Base-by-base conservation (phyloP, 2,797 vertebrate genomes). In the Poeciliopsis turneri region DNA sequence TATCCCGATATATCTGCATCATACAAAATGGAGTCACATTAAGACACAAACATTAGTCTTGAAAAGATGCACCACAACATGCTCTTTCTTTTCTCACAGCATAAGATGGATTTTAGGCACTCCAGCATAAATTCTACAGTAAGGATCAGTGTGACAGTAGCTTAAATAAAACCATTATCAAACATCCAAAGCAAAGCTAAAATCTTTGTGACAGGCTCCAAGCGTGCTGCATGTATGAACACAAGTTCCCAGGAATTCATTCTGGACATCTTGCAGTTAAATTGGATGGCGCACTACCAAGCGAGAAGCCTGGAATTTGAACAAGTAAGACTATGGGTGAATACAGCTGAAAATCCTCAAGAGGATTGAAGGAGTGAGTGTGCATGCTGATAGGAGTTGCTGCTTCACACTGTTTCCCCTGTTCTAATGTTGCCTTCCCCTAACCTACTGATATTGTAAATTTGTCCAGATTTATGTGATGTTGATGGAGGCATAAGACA, bases 341-440 rank as follows among this genome's bases (percentile, higher is more conserved):
- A 66, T 41, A 68, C 57, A 51, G 59, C 47, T 79, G 57, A 36
- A 59, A 61, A 47, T 72, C 30, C 69, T 78, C 77, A 16, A 10
- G 76, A 77, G 76, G 36, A 55, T 77, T 77, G n/a, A 45, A 41
- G 49, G 64, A 45, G 66, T 70, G 64, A 77, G 69, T 61, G 69
- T 72, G 77, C 53, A 43, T 36, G 53, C 76, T 78, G 69, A 59
- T 33, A 71, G 46, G 55, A 61, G 53, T 20, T 72, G 39, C 76
- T 46, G 68, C 68, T 45, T 78, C 76, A 78, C 66, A 43, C 15
- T 23, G 66, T 77, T 53, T 45, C 18, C 16, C 16, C 49, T 77
- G 76, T 70, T 51, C 36, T 55, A 43, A 70, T 43, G 36, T 55
- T 70, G 8, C 28, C 66, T 51, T 57, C 66, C 41, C 41, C n/a